Base-by-base conservation (phyloP, 2,888 invertebrate genomes). In the Microctonus brassicae region DNA sequence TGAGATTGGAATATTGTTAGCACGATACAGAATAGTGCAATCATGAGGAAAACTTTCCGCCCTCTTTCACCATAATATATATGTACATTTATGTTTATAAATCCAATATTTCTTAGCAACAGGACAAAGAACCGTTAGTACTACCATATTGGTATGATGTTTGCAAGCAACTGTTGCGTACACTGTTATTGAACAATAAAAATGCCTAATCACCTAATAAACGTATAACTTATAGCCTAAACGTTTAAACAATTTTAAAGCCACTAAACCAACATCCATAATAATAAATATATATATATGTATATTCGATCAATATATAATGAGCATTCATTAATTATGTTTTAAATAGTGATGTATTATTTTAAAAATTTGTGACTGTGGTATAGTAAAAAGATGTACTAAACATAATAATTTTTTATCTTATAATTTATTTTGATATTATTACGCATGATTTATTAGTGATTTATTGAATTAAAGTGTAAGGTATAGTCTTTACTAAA, bases 61-160 rank as follows among this genome's bases (percentile, higher is more conserved):
- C 13, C 36, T 36, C 36, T 36, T 10, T 10, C 10, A 36, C 36
- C 6, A 36, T 36, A 36, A 36, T 36, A 10, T 10, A 36, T 10
- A 36, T 24, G 5, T 55, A 55, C 13, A 53, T 53, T 3, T 17
- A 53, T n/a, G 20, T 17, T 17, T 53, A 20, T 9, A 17, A 6
- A 55, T 20, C 24, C 26, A 29, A 9, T 55, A 9, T 26, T 42
- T 20, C 64, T 52, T 64, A 74, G 75, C 70, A 76, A 78, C 75
- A 80, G 74, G 72, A 75, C 76, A 76, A 81, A 78, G 79, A 80
- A 75, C 84, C 84, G 86, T 86, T 86, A 86, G 80, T 70, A 82
- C 80, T 79, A 2, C n/a, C n/a, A 39, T 39, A 83, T 83, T 85
- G 82, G 83, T 84, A 82, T 81, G 85, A 84, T 84, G 83, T 84